phyloP scores from a whole-genome alignment of 2,888 invertebrate species.

The Mesopsocus fuscifrons region DNA sequence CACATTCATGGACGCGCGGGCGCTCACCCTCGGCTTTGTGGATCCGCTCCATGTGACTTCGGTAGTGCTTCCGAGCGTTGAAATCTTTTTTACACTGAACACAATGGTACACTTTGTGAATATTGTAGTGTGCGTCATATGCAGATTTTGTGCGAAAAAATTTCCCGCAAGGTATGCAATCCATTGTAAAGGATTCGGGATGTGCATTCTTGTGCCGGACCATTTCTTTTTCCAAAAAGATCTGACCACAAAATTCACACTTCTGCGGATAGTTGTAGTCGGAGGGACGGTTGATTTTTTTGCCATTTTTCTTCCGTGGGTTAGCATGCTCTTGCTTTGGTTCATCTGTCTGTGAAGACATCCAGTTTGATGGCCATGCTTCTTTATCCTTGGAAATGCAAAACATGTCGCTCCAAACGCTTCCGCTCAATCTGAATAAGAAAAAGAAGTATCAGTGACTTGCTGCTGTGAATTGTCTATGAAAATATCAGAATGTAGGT shows the following conservation, averaged over 20 bases:
- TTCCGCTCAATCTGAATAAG: too few species aligned
- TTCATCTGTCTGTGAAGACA: not conserved
- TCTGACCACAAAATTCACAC: slow-evolving; percentile 7
- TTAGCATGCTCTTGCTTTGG: too few species aligned
- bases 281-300: slow-evolving; percentile 1
- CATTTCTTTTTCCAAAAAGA: slow-evolving; percentile 8
- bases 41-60: slow-evolving; percentile 6
- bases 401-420: too few species aligned
- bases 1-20: slow-evolving; percentile 4
- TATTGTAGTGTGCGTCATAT: slow-evolving; percentile 5
- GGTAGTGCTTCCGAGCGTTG: slow-evolving; percentile 6
- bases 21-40: slow-evolving; percentile 5
- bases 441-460: too few species aligned
- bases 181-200: slow-evolving; percentile 5
- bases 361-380: not conserved
- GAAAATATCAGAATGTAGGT: too few species aligned
- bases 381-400: not conserved
- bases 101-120: slow-evolving; percentile 7
- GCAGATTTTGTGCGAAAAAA: slow-evolving; percentile 5
- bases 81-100: slow-evolving; percentile 1
- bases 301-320: slow-evolving; percentile 2
- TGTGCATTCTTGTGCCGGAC: slow-evolving; percentile 5
- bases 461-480: too few species aligned
- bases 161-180: slow-evolving; percentile 6
- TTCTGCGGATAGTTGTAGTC: slow-evolving; percentile 7